Evolutionary conservation across 2,888 invertebrate species (phyloP), one percentile per base, ranked within the genome.

Genomic region (Hydropsyche betteni): DNA sequence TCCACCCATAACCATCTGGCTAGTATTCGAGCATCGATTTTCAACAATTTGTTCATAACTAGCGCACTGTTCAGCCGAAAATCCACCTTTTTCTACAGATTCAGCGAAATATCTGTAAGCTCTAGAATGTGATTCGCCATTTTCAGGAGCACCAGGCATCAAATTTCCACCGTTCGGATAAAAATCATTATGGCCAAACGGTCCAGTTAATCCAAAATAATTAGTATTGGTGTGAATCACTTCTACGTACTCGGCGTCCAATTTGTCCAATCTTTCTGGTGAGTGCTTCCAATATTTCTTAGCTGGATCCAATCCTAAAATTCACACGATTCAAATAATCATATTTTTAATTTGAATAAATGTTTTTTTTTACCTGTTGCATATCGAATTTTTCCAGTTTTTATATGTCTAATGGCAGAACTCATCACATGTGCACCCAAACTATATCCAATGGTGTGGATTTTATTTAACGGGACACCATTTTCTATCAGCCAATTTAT

Each of bases 161-260:
- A 44, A 16, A 14, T 58, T 51, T 8, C 77, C 74, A 16, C 77
- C 70, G 33, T 76, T 74, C 2, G 74, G 76, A 69, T 76, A 76
- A 52, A 74, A 74, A 53, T 76, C 76, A 51, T 76, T 76, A 38
- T 74, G 68, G 5, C 76, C 74, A 73, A 75, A 16, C 4, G 24
- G 10, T 7, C 33, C n/a, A 4, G 4, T 53, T 36, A 69, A 33
- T 14, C 52, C 61, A 50, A 10, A 70, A 64, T 44, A 16, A 51
- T 12, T 50, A 8, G 44, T 58, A 76, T 77, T 24, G 71, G 68
- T 75, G 52, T 58, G 75, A 33, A 64, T 83, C 0, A 86, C 85
- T 64, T 87, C 86, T 0, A 87, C 86, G 50, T 84, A 86, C n/a
- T 78, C 81, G 0, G 86, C 87, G 77, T 87, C 87, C 34, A 5